Conservation (phyloP, 2,113 vertebrate species). For the Mormoops blainvillei region DNA sequence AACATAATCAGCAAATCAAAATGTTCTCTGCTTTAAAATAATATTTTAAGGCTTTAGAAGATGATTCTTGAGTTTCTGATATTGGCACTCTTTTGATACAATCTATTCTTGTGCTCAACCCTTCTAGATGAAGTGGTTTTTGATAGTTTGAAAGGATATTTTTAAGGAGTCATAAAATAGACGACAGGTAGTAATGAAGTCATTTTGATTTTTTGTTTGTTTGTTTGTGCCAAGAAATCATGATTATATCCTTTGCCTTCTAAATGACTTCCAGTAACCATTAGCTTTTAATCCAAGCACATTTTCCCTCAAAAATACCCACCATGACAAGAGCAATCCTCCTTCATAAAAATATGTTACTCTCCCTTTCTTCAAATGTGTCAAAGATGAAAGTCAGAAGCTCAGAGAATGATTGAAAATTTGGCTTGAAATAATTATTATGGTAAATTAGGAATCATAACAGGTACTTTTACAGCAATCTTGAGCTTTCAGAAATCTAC, state of each 20-base stretch:
- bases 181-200: background rate
- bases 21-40: too few relatives aligned
- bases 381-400: background rate
- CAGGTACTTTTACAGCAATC: background rate
- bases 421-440: constrained; percentile 18
- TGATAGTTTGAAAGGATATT: background rate
- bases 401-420: constrained; percentile 26
- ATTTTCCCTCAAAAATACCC: background rate
- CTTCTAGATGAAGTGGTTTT: background rate
- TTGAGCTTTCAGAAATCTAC: background rate
- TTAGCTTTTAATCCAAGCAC: constrained; percentile 24
- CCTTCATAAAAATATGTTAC: background rate
- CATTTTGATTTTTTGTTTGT: background rate
- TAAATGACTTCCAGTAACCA: constrained; percentile 34
- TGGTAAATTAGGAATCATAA: constrained; percentile 29
- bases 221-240: background rate
- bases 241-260: background rate
- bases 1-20: too few relatives aligned
- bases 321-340: background rate
- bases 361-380: background rate
- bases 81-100: background rate
- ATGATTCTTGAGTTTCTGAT: background rate
- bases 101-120: background rate
- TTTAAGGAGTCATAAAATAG: background rate
- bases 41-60: background rate